These are phyloP conservation scores for Cheiracanthium punctorium DNA, from an alignment of 2,888 invertebrate species.

Conservation along the genomic window DNA sequence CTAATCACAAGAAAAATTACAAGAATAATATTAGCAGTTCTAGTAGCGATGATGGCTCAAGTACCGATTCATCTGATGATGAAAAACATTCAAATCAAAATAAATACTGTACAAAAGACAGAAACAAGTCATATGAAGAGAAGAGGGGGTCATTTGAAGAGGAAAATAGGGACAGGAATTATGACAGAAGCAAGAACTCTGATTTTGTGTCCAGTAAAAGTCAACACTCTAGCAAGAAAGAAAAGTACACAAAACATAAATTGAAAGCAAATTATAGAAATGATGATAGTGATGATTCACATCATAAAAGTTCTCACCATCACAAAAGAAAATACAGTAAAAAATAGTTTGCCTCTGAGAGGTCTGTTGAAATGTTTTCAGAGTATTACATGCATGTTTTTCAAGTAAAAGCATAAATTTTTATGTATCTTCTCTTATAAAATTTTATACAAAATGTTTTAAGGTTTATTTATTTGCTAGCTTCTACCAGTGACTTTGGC, in stretches of 20 bases:
- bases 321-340: neutral
- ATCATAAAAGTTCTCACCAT: neutral
- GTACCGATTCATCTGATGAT: neutral
- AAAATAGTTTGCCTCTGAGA: too few species aligned
- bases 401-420: too few species aligned
- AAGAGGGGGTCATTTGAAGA: neutral
- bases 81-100: neutral
- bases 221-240: neutral
- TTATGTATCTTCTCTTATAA: too few species aligned
- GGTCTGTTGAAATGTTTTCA: too few species aligned
- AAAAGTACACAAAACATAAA: neutral
- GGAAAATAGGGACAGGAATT: neutral
- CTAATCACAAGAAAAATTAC: neutral
- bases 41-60: conserved; percentile 1
- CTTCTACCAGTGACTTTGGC: too few species aligned
- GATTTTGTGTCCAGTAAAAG: neutral
- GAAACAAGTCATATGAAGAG: neutral
- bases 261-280: neutral
- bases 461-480: too few species aligned
- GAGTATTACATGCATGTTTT: too few species aligned
- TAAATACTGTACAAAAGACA: neutral
- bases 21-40: neutral
- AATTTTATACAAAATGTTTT: too few species aligned
- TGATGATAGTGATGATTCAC: conserved; percentile 1
- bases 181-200: neutral